phyloP scores from a whole-genome alignment of 2,888 invertebrate genomes.

The Odontocolon sp. region DNA sequence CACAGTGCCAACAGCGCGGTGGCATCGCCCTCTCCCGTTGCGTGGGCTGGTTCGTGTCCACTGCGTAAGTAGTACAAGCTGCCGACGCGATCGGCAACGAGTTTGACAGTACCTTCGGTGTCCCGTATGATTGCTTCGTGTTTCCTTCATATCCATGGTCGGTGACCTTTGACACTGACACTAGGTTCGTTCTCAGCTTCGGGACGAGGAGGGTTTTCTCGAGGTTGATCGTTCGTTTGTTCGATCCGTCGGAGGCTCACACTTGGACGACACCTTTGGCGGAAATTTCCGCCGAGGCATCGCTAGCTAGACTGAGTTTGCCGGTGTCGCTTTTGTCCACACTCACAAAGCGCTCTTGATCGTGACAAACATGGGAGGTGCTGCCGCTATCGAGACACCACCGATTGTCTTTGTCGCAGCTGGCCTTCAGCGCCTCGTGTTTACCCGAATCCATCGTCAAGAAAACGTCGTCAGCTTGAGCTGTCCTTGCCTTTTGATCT shows the following conservation, averaged over 20 bases:
- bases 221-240: not conserved
- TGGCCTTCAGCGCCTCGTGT: not conserved
- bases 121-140: slow-evolving; percentile 27
- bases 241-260: not conserved
- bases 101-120: not conserved
- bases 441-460: not conserved
- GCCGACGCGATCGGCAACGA: slow-evolving; percentile 40
- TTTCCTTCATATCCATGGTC: slow-evolving; percentile 6
- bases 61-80: slow-evolving; percentile 42
- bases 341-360: slow-evolving; percentile 6
- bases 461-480: slow-evolving; percentile 14
- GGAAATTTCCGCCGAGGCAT: slow-evolving; percentile 16
- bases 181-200: slow-evolving; percentile 25
- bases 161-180: slow-evolving; percentile 43
- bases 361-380: slow-evolving; percentile 35
- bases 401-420: not conserved
- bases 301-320: slow-evolving; percentile 27
- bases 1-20: too few species aligned
- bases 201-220: slow-evolving; percentile 20
- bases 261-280: slow-evolving; percentile 13
- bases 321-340: not conserved
- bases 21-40: too few species aligned
- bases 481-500: not conserved
- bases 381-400: slow-evolving; percentile 45
- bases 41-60: too few species aligned